phyloP scores from a whole-genome alignment of 2,797 vertebrate genomes.

The Chaenodraco wilsoni region DNA sequence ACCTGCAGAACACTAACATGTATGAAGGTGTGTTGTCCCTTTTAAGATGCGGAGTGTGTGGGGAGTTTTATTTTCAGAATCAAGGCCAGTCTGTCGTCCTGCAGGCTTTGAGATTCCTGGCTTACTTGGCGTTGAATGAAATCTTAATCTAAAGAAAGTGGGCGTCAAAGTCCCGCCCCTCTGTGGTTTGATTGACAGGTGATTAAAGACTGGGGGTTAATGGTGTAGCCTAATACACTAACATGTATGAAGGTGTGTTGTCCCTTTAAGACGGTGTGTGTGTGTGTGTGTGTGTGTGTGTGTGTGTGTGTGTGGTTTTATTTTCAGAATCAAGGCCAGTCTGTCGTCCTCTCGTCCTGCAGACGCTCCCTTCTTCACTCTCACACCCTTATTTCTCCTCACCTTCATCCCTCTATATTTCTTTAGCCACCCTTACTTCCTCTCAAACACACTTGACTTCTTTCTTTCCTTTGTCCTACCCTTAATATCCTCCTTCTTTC shows the following conservation, averaged over 20 bases:
- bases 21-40: too few species aligned
- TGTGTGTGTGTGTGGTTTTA: neutral
- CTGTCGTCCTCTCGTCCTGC: neutral
- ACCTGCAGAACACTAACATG: too few species aligned
- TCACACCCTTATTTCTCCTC: neutral
- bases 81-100: too few species aligned
- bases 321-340: slow-evolving; percentile 61
- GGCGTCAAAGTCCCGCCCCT: neutral
- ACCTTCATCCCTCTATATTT: neutral
- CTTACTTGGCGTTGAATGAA: neutral
- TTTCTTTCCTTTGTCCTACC: neutral
- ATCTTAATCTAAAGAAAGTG: neutral
- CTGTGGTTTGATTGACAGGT: neutral
- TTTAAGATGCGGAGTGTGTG: too few species aligned
- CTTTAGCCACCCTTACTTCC: neutral
- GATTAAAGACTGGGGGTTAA: neutral
- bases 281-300: too few species aligned
- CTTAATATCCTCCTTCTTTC: neutral
- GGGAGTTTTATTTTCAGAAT: too few species aligned
- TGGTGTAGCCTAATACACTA: neutral
- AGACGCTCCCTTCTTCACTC: neutral
- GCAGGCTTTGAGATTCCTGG: neutral
- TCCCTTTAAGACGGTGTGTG: slow-evolving; percentile 39
- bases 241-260: neutral
- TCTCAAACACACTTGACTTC: neutral